A percentile compares a stretch with the other conserved stretches of the same genome.
phyloP scores from a whole-genome alignment of 2,113 vertebrate species.

The Callipepla californica region DNA sequence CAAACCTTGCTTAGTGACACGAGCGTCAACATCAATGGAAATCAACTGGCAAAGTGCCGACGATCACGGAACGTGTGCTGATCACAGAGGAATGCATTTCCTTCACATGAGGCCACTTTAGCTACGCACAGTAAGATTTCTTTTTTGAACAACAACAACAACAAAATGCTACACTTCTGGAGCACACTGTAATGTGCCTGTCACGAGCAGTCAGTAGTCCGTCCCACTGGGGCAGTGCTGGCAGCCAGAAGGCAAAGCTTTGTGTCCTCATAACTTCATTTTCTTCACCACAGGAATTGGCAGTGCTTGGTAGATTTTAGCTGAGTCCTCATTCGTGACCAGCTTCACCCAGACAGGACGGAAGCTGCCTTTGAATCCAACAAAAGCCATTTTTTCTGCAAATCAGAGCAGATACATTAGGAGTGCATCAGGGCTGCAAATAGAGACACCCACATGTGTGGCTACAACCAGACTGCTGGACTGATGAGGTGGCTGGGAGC shows the following conservation, averaged over 20 bases:
- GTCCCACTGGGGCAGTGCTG: neutral
- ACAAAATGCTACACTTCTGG: conserved; percentile 8
- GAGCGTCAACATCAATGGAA: neutral
- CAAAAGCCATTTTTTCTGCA: conserved; percentile 85
- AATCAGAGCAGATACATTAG: neutral
- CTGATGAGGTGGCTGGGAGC: neutral
- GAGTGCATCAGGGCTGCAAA: neutral
- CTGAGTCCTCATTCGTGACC: conserved; percentile 77
- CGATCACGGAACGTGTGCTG: neutral
- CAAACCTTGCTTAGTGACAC: neutral
- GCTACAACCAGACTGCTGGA: neutral
- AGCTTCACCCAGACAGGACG: conserved; percentile 85
- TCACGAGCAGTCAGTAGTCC: conserved; percentile 53
- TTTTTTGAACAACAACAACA: conserved; percentile 35
- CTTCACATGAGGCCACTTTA: conserved; percentile 16
- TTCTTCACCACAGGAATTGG: conserved; percentile 87
- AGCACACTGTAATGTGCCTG: neutral
- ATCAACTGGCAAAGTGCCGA: neutral
- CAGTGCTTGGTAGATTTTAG: conserved; percentile 87
- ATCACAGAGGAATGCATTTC: neutral
- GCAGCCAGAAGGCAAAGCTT: conserved; percentile 19
- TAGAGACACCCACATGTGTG: rapidly evolving
- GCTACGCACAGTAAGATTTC: conserved; percentile 55
- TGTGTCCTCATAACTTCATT: conserved; percentile 85
- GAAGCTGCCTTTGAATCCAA: conserved; percentile 88